These are phyloP conservation scores for Ibycter americanus DNA, from an alignment of 2,797 vertebrate genomes.

Conservation along the genomic window DNA sequence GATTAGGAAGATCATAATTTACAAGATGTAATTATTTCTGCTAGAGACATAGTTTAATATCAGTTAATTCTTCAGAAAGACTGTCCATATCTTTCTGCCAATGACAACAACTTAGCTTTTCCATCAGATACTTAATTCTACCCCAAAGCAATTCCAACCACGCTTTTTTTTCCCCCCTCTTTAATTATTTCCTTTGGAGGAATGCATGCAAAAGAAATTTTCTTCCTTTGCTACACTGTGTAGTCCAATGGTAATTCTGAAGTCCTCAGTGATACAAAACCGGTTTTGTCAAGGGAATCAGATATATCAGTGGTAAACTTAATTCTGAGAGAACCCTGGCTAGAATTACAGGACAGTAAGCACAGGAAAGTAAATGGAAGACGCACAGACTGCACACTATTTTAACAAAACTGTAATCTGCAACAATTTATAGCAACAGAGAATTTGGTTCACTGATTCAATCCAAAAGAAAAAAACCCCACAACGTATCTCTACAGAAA, in stretches of 20 bases:
- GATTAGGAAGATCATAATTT: not conserved
- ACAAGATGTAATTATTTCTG: not conserved
- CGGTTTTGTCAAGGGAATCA: not conserved
- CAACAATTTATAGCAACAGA: not conserved
- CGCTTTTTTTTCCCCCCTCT: accelerated
- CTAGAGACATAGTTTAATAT: not conserved
- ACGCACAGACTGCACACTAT: not conserved
- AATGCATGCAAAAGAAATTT: not conserved
- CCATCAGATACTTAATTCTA: not conserved
- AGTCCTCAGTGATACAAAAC: not conserved
- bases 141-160: not conserved
- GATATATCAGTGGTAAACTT: not conserved
- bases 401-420: conserved; percentile 26
- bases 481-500: not conserved
- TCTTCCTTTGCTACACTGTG: not conserved
- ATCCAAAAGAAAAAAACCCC: not conserved
- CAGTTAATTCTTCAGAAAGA: not conserved
- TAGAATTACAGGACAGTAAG: not conserved
- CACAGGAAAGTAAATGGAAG: not conserved
- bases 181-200: not conserved
- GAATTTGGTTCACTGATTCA: conserved; percentile 22
- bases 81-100: not conserved
- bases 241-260: not conserved
- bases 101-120: not conserved
- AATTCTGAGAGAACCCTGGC: not conserved